phyloP scores from a whole-genome alignment of 1,140 invertebrate species.

The Sycophila sp. region DNA sequence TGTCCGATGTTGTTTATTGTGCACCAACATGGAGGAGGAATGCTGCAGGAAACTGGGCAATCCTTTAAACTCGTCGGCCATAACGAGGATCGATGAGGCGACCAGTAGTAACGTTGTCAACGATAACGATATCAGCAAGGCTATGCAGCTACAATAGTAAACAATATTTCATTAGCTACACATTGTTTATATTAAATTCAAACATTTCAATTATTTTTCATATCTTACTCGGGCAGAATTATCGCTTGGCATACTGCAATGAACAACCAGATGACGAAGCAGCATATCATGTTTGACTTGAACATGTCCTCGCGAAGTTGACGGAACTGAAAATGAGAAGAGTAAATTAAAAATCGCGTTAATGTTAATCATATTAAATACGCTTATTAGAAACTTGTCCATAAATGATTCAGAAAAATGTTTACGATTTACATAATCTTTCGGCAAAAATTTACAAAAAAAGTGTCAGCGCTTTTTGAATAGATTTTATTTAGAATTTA shows the following conservation, averaged over 20 bases:
- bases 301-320: slow-evolving; percentile 93
- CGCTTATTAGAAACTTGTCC: too few species aligned
- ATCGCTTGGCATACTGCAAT: slow-evolving; percentile 83
- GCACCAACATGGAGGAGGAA: slow-evolving; percentile 79
- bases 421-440: too few species aligned
- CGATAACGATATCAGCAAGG: slow-evolving; percentile 69
- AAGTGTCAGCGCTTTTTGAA: too few species aligned
- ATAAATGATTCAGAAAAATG: too few species aligned
- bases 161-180: neutral
- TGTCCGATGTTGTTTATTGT: slow-evolving; percentile 76
- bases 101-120: slow-evolving; percentile 75
- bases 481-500: too few species aligned
- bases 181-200: neutral
- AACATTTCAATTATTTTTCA: slow-evolving; percentile 49
- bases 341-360: too few species aligned
- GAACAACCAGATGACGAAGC: slow-evolving; percentile 90
- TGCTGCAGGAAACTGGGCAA: slow-evolving; percentile 72
- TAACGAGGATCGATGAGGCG: slow-evolving; percentile 78
- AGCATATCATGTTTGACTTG: slow-evolving; percentile 93
- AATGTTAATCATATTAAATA: too few species aligned
- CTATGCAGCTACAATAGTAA: slow-evolving; percentile 8
- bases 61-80: slow-evolving; percentile 85
- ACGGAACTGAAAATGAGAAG: slow-evolving; percentile 73
- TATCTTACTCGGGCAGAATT: slow-evolving; percentile 81
- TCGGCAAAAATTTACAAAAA: too few species aligned